Evolutionary conservation across 2,888 invertebrate genomes (phyloP), one percentile per base, ranked within the genome.

Genomic region (Heliconius hortense): DNA sequence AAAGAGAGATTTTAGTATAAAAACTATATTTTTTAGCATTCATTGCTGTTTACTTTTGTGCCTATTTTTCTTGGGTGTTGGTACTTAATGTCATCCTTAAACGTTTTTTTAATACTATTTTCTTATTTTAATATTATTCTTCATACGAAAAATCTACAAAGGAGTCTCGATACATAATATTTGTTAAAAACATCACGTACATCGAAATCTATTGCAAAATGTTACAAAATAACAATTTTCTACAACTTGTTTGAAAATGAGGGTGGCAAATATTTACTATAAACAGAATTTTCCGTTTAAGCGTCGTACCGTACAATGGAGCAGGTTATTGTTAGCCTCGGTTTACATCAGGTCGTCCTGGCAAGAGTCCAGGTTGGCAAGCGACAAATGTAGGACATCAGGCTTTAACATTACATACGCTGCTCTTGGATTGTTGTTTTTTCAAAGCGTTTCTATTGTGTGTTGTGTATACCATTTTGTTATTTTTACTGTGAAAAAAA

Each of bases 341-440:
- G 76, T 53, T n/a, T 67, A 71, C 72, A 69, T 74, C 82, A 81
- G 83, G 80, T 82, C 80, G 79, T 81, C 81, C 88, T 91, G 92
- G 92, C 92, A 88, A 60, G n/a, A 76, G 81, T 88, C 91, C 92
- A 92, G 88, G 80, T 83, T 87, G 88, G 86, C 88, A 88, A 71
- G 80, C 82, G 79, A 87, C 88, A 86, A 84, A 88, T 89, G 89
- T 89, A 86, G 88, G 84, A 85, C 88, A 88, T 80, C 84, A 82
- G 85, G 84, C 86, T 87, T 85, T 85, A 84, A 83, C 86, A 84
- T 86, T 86, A 85, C 35, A 35, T 35, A 35, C 84, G 84, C 80
- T 82, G 80, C 80, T 79, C 79, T 79, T 79, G 79, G 85, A 85
- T 84, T 84, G 88, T 82, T 85, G 76, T 81, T 82, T 82, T 82